These are phyloP conservation scores for Chlorops oryzae DNA, from an alignment of 1,140 invertebrate species.

Conservation along the genomic window DNA sequence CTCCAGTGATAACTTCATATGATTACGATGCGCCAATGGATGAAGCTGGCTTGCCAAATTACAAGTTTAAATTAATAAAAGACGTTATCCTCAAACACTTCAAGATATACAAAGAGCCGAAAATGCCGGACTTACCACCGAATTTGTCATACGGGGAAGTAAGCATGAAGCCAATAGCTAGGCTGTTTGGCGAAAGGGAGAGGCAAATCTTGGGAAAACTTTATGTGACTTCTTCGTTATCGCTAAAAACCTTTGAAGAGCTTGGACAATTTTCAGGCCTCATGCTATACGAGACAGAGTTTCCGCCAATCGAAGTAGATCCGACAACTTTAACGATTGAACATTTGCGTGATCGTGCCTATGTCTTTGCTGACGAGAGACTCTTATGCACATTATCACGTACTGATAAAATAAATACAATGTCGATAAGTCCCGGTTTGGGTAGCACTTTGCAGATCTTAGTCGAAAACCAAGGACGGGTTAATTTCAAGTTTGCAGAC, in stretches of 20 bases:
- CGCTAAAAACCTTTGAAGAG: conserved; percentile 59
- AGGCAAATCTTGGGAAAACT: conserved; percentile 27
- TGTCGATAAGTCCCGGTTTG: conserved; percentile 52
- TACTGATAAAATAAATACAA: conserved; percentile 49
- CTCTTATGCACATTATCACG: conserved; percentile 57
- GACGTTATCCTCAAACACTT: conserved; percentile 53
- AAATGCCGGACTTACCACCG: conserved; percentile 49
- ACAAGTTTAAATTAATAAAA: conserved; percentile 71
- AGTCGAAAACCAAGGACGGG: conserved; percentile 75
- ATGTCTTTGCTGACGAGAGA: conserved; percentile 64
- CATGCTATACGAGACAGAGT: conserved; percentile 62
- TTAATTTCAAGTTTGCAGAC: conserved; percentile 64
- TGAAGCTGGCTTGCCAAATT: conserved; percentile 75
- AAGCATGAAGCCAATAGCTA: conserved; percentile 47
- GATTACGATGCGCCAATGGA: conserved; percentile 79
- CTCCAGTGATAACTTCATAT: conserved; percentile 71
- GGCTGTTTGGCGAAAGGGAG: conserved; percentile 42
- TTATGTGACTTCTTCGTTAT: conserved; percentile 16
- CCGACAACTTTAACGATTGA: conserved; percentile 53
- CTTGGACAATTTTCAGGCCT: conserved; percentile 58
- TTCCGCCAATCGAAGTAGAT: conserved; percentile 52
- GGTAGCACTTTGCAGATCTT: conserved; percentile 59
- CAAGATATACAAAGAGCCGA: conserved; percentile 36
- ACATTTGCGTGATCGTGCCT: conserved; percentile 62
- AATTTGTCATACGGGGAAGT: conserved; percentile 55